A percentile compares a stretch with the other conserved stretches of the same genome.
phyloP scores from a whole-genome alignment of 2,797 vertebrate genomes.

The Gobio occitaniae region DNA sequence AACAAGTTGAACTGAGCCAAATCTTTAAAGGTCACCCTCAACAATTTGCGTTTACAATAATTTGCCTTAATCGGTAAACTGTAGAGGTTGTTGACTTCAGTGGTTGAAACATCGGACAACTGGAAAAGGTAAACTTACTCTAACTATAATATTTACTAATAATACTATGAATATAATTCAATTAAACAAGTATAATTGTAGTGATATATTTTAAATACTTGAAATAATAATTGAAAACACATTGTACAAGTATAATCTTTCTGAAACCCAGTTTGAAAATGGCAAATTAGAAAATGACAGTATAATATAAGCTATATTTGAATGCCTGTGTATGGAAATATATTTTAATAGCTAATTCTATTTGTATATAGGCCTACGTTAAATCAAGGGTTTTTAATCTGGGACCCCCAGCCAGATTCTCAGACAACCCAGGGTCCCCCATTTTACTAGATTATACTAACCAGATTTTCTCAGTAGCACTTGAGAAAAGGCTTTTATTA shows the following conservation, averaged over 20 bases:
- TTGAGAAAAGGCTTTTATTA: not conserved
- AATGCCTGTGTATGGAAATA: not conserved
- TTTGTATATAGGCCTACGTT: not conserved
- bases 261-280: not conserved
- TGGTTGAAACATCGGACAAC: conserved; percentile 43
- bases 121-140: conserved; percentile 44
- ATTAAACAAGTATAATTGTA: not conserved
- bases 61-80: conserved; percentile 1
- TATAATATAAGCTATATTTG: not conserved
- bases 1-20: conserved; percentile 51
- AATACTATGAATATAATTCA: not conserved
- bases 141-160: not conserved
- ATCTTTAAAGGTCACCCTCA: conserved; percentile 52
- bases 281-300: not conserved
- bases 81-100: not conserved
- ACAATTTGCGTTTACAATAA: not conserved
- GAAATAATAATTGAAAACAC: not conserved
- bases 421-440: not conserved
- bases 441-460: not conserved
- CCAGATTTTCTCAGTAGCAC: not conserved
- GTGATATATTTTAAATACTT: not conserved
- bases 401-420: not conserved
- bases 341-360: not conserved
- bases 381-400: not conserved
- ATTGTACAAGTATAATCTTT: not conserved